Base-by-base conservation (phyloP, 2,888 invertebrate genomes). In the Ectemnius lituratus region DNA sequence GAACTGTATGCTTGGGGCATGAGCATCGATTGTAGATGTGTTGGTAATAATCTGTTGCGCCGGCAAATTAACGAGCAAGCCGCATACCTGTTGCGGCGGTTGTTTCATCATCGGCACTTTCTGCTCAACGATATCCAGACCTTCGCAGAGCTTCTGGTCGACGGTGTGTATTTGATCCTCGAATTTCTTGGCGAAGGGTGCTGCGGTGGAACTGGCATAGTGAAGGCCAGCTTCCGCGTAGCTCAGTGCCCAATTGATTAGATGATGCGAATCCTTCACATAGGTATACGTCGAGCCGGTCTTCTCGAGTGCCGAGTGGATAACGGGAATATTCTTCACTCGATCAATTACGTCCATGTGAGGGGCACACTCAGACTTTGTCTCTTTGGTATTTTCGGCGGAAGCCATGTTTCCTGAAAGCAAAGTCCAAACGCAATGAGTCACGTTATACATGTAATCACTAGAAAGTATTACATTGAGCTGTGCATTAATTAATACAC, bases 81-180 rank as follows among this genome's bases (percentile, higher is more conserved):
- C 8, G 37, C 1, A 11, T 37, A 37, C 93, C 90, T 93, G 92
- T 79, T 90, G 88, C 6, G 93, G 93, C 52, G 92, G 93, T 73
- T 93, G 87, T 81, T 93, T 93, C 0, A 93, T 92, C 2, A 92
- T 91, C 0, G 93, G 93, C 1, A 93, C 90, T 87, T 93, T 93
- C 65, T 90, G 87, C 88, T 93, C 93, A 1, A 93, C 92, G 18
- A 92, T 92, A 75, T 93, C 91, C 64, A 93, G 87, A 1, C 93
- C 93, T 68, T 91, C 90, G 86, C 93, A 93, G 20, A 93, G 87
- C 71, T 92, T 92, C 64, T 91, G 91, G 83, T 93, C 93, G 0
- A 93, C 93, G 61, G 91, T 91, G 68, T 90, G 91, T 70, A 93
- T 93, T 20, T 92, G 92, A 0, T 90, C 92, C 82, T 93, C 93